A percentile compares a stretch with the other conserved stretches of the same genome.
Conservation (phyloP, 1,140 invertebrate species). For the Neodiprion pinetum region DNA sequence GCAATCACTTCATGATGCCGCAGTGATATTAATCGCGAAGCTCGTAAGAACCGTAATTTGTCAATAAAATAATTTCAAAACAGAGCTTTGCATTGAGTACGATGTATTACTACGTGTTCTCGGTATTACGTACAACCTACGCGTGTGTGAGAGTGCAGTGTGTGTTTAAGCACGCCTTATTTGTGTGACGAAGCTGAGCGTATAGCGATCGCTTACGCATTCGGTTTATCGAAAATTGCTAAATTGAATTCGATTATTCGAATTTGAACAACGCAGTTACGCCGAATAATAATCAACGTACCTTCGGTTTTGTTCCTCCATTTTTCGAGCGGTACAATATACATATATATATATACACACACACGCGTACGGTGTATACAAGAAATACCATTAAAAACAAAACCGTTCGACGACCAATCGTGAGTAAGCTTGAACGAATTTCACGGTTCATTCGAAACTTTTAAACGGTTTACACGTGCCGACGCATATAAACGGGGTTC, state of each 20-base stretch:
- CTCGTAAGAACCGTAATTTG: too few relatives aligned
- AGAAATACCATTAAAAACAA: constrained; percentile 36
- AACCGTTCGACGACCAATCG: constrained; percentile 27
- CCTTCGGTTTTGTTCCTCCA: not conserved
- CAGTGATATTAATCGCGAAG: too few relatives aligned
- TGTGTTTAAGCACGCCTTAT: too few relatives aligned
- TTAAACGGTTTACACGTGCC: constrained; percentile 33
- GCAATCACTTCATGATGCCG: too few relatives aligned
- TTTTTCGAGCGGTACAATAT: constrained; percentile 28
- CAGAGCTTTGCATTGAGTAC: too few relatives aligned
- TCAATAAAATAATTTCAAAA: too few relatives aligned
- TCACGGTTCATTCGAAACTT: constrained; percentile 51
- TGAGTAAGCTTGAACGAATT: constrained; percentile 38
- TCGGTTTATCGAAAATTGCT: constrained; percentile 9
- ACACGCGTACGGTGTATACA: constrained; percentile 25
- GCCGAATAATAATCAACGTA: constrained; percentile 33
- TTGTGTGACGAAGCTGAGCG: too few relatives aligned
- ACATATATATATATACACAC: constrained; percentile 30
- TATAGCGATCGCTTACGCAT: too few relatives aligned
- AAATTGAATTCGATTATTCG: constrained; percentile 31
- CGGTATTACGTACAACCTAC: too few relatives aligned
- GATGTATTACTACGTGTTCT: too few relatives aligned
- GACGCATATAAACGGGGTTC: constrained; percentile 24
- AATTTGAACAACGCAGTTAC: constrained; percentile 29
- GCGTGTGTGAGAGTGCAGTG: too few relatives aligned